phyloP scores from a whole-genome alignment of 2,797 vertebrate species.

The Enoplosus armatus region DNA sequence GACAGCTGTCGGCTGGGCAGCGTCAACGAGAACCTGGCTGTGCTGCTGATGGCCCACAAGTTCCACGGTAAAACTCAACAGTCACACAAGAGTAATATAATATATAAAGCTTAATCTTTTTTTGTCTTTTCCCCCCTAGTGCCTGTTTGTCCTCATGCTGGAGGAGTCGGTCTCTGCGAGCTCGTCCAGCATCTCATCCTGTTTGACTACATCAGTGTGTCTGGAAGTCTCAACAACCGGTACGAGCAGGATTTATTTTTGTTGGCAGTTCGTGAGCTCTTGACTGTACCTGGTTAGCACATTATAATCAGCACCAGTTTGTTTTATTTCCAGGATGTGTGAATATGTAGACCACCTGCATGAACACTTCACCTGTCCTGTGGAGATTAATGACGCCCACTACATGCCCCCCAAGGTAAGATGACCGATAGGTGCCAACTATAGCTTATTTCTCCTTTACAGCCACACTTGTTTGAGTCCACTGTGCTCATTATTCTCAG shows the following conservation, averaged over 20 bases:
- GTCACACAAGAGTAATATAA: not conserved
- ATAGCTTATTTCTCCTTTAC: not conserved
- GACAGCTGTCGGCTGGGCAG: conserved; percentile 92
- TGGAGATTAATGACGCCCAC: conserved; percentile 83
- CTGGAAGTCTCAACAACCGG: conserved; percentile 83
- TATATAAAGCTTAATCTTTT: not conserved
- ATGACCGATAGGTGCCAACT: not conserved
- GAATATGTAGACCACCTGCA: conserved; percentile 92
- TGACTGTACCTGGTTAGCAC: too few species aligned
- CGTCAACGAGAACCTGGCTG: conserved; percentile 91
- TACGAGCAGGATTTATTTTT: conserved; percentile 45
- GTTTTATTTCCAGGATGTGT: conserved; percentile 86
- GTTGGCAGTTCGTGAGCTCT: not conserved
- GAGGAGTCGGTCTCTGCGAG: conserved; percentile 90
- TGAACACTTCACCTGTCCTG: conserved; percentile 89
- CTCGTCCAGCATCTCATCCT: conserved; percentile 89
- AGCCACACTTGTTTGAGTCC: not conserved
- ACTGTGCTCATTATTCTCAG: conserved; percentile 64
- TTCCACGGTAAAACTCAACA: conserved; percentile 81
- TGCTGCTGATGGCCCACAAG: conserved; percentile 90
- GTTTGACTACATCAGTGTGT: conserved; percentile 87
- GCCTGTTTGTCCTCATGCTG: conserved; percentile 90
- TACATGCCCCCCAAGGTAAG: conserved; percentile 89
- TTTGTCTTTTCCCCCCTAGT: conserved; percentile 69
- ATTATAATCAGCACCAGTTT: not conserved